Evolutionary conservation across 2,888 invertebrate species (phyloP).

Genomic region (Hypena proboscidalis): DNA sequence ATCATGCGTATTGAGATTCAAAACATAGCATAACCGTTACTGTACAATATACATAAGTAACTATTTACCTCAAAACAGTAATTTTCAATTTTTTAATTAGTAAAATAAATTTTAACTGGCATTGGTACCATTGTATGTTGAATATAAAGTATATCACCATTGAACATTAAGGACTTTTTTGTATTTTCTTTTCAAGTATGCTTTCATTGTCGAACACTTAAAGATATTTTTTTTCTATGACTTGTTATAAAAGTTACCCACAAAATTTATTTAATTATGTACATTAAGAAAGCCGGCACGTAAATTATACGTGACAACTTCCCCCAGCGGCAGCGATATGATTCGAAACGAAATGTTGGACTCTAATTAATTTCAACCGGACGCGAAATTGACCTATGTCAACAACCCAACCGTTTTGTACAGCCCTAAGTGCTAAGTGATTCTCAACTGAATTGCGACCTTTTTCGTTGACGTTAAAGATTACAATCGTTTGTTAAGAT

Average conservation of each 20-base stretch:
- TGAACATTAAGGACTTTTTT: no score
- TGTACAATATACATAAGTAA: no score
- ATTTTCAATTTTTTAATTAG: no score
- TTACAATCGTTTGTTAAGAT: slow-evolving; percentile 8
- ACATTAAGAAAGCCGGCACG: slow-evolving; percentile 31
- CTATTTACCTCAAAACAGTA: no score
- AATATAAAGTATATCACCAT: no score
- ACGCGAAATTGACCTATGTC: slow-evolving; percentile 67
- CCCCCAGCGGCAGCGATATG: slow-evolving; percentile 25
- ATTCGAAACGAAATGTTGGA: slow-evolving; percentile 61
- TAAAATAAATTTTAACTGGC: no score
- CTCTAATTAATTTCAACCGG: slow-evolving; percentile 71
- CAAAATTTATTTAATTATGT: slow-evolving; percentile 32
- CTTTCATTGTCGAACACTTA: slow-evolving; percentile 13
- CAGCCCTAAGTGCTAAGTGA: slow-evolving; percentile 14
- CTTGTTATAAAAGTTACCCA: slow-evolving; percentile 13
- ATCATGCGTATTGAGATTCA: no score
- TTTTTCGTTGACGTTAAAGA: slow-evolving; percentile 16
- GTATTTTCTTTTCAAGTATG: no score
- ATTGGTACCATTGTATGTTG: no score
- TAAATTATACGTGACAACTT: slow-evolving; percentile 22
- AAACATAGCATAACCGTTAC: no score
- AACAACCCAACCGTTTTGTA: slow-evolving; percentile 25
- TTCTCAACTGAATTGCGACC: slow-evolving; percentile 19
- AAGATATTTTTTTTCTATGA: slow-evolving; percentile 26